Evolutionary conservation across 2,113 vertebrate species (phyloP).

Genomic region (Spheniscus mendiculus): DNA sequence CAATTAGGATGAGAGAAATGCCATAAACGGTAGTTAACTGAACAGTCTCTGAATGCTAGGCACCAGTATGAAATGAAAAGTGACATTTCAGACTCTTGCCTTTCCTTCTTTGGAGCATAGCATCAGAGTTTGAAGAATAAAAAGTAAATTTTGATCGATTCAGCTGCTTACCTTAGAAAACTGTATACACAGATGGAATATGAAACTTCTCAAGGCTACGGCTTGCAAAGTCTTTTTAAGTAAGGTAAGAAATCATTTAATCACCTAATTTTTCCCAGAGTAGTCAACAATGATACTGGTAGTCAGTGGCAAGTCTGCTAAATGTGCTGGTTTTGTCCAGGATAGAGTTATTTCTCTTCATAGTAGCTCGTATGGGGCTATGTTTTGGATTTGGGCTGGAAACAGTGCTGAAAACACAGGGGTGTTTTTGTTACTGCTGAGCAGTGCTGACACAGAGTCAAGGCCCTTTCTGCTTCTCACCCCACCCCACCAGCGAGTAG

Average conservation of each 20-base stretch:
- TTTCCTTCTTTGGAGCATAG: neutral
- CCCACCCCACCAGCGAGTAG: too few species aligned
- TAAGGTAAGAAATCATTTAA: neutral
- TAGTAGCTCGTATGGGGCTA: too few species aligned
- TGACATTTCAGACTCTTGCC: neutral
- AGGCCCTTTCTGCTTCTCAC: too few species aligned
- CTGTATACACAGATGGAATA: neutral
- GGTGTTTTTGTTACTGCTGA: too few species aligned
- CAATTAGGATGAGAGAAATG: accelerated
- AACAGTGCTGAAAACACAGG: too few species aligned
- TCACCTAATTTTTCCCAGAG: neutral
- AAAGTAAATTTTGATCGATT: neutral
- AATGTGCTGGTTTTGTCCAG: too few species aligned
- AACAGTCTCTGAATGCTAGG: neutral
- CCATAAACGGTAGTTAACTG: neutral
- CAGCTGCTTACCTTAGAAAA: neutral
- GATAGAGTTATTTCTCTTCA: too few species aligned
- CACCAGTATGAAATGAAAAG: neutral
- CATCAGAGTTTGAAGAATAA: neutral
- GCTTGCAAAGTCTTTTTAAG: neutral
- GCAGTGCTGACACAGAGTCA: too few species aligned
- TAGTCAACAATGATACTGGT: neutral
- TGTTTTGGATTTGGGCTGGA: too few species aligned
- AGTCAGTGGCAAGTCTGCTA: neutral
- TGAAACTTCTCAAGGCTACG: neutral